phyloP scores from a whole-genome alignment of 2,888 invertebrate species.

The Anaspis maculata region DNA sequence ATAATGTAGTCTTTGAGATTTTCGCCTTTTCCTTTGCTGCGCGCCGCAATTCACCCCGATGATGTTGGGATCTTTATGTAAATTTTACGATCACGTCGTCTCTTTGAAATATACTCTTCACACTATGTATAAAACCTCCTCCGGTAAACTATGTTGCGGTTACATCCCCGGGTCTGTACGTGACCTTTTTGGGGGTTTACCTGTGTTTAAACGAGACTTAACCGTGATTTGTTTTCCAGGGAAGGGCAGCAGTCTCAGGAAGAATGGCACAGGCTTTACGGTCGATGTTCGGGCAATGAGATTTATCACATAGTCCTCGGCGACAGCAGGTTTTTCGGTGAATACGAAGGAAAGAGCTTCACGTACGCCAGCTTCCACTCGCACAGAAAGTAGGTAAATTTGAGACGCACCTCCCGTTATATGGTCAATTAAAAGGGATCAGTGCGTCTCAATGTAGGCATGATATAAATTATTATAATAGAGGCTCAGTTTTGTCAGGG shows the following conservation, averaged over 20 bases:
- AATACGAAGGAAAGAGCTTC: slow-evolving; percentile 98
- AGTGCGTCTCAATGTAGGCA: not conserved
- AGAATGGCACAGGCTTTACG: slow-evolving; percentile 98
- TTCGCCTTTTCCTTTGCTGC: too few species aligned
- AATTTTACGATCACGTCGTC: too few species aligned
- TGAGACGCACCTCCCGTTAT: too few species aligned
- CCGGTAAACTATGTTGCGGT: too few species aligned
- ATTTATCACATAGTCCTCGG: slow-evolving; percentile 95
- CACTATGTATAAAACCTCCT: too few species aligned
- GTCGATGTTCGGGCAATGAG: slow-evolving; percentile 97
- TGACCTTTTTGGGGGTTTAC: slow-evolving; percentile 19
- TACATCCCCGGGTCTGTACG: too few species aligned
- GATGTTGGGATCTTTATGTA: too few species aligned
- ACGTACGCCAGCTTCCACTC: slow-evolving; percentile 99
- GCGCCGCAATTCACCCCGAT: too few species aligned
- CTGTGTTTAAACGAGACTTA: not conserved
- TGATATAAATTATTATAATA: not conserved
- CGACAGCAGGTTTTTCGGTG: slow-evolving; percentile 95
- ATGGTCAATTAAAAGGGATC: too few species aligned
- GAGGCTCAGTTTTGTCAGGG: too few species aligned
- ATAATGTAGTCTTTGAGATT: too few species aligned
- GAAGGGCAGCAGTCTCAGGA: slow-evolving; percentile 93
- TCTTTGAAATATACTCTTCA: too few species aligned
- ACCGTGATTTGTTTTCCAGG: slow-evolving; percentile 45
- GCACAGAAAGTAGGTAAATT: slow-evolving; percentile 77